Evolutionary conservation across 2,888 invertebrate genomes (phyloP), one percentile per base, ranked within the genome.

Genomic region (Arenicola marina): DNA sequence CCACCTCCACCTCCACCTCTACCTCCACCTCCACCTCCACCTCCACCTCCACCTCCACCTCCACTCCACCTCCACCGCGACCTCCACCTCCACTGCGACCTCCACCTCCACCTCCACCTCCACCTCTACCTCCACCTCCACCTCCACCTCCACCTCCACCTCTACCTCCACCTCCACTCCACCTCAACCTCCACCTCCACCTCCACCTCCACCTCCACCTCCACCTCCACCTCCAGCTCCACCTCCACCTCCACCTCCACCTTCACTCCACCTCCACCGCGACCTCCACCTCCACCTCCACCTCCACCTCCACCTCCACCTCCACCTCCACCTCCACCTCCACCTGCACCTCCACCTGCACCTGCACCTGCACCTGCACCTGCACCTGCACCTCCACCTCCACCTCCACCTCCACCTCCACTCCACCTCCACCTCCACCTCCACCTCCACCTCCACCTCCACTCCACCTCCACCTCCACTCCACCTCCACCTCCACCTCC

Each of bases 1-100:
- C 31, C 56, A 2, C 56, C 38, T 38, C 26, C 38, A 18, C 56
- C 56, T 33, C n/a, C n/a, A n/a, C n/a, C n/a, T n/a, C n/a, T n/a
- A n/a, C n/a, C n/a, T n/a, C n/a, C n/a, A n/a, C n/a, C 55, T 18
- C 38, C 56, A 38, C 38, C 38, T 38, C 38, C 38, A 38, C 38
- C 15, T 11, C 38, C 38, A 7, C 15, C 38, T 15, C 38, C 38
- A 7, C 15, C 15, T n/a, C 38, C 38, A 7, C 38, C 38, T 38
- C n/a, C n/a, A n/a, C n/a, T n/a, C n/a, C n/a, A n/a, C n/a, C n/a
- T n/a, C n/a, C n/a, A n/a, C n/a, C n/a, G n/a, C n/a, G n/a, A n/a
- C n/a, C n/a, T n/a, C n/a, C n/a, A n/a, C n/a, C n/a, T n/a, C n/a
- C n/a, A n/a, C n/a, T n/a, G n/a, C n/a, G n/a, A n/a, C n/a, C n/a